Percentiles rank a stretch among this genome's conserved stretches.
Conservation (phyloP, 2,888 invertebrate species). For the Diachrysia chrysitis region DNA sequence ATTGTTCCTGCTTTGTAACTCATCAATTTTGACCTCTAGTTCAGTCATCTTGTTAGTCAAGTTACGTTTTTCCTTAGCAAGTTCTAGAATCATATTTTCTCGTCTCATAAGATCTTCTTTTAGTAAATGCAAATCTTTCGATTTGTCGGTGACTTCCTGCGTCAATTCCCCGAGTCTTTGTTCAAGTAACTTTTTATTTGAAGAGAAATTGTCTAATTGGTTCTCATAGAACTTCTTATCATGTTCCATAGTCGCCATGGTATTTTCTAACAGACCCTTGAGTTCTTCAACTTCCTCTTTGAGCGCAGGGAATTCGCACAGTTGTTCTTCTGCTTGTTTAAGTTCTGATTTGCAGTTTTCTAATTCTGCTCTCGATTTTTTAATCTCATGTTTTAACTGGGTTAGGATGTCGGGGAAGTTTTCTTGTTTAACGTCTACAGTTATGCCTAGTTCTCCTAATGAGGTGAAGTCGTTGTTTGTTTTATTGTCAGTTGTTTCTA, state of each 20-base stretch:
- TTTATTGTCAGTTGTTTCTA: conserved; percentile 79
- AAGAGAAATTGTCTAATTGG: conserved; percentile 86
- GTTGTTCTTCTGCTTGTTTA: conserved; percentile 87
- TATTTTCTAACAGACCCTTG: conserved; percentile 83
- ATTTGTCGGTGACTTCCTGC: conserved; percentile 86
- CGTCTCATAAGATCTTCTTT: conserved; percentile 89
- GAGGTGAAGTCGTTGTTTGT: conserved; percentile 84
- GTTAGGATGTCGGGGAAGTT: conserved; percentile 83
- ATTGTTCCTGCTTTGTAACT: conserved; percentile 81
- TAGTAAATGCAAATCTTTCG: conserved; percentile 86
- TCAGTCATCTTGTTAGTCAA: conserved; percentile 84
- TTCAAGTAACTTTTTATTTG: conserved; percentile 87
- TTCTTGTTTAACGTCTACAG: conserved; percentile 81
- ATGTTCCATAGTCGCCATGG: conserved; percentile 85
- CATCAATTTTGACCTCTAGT: conserved; percentile 86
- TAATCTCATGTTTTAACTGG: conserved; percentile 87
- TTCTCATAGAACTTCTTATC: conserved; percentile 89
- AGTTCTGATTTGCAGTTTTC: conserved; percentile 88
- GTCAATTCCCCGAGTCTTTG: conserved; percentile 89
- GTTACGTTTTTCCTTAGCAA: conserved; percentile 89
- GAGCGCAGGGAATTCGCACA: conserved; percentile 86
- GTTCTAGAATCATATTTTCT: conserved; percentile 89
- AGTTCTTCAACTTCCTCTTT: conserved; percentile 86
- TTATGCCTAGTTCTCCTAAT: conserved; percentile 87
- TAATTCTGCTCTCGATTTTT: conserved; percentile 87